These are phyloP conservation scores for Protomyctophum bolini DNA, from an alignment of 2,113 vertebrate species.

Conservation along the genomic window DNA sequence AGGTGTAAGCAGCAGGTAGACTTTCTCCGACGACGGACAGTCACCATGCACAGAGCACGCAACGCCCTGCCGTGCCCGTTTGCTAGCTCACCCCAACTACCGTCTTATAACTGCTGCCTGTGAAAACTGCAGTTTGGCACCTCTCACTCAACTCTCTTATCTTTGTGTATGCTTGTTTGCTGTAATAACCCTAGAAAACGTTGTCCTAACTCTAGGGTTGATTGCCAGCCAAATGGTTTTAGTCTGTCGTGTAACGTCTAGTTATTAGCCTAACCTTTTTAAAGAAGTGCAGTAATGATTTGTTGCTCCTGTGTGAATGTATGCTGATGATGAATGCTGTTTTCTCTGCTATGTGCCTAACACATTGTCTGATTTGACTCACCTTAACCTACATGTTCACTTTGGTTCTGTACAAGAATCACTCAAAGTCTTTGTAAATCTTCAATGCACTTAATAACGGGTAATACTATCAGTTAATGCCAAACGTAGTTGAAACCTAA, in stretches of 20 bases:
- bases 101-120: neutral
- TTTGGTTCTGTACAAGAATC: neutral
- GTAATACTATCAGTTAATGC: no score
- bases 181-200: conserved; percentile 37
- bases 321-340: conserved; percentile 27
- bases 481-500: no score
- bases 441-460: no score
- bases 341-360: conserved; percentile 50
- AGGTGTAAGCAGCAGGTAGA: conserved; percentile 98
- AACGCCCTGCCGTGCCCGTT: conserved; percentile 16
- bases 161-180: conserved; percentile 17
- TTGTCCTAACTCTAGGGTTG: conserved; percentile 40
- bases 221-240: conserved; percentile 27
- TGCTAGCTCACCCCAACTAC: conserved; percentile 21
- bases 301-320: conserved; percentile 30
- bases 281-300: conserved; percentile 14
- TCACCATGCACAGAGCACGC: conserved; percentile 59
- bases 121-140: no score
- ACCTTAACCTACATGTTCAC: conserved; percentile 52
- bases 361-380: conserved; percentile 49
- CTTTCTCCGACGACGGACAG: conserved; percentile 35
- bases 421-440: neutral
- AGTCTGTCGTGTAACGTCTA: conserved; percentile 37
- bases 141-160: no score
- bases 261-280: conserved; percentile 10